Evolutionary conservation across 1,140 invertebrate genomes (phyloP), one percentile per base, ranked within the genome.

Genomic region (Camponotus floridanus): DNA sequence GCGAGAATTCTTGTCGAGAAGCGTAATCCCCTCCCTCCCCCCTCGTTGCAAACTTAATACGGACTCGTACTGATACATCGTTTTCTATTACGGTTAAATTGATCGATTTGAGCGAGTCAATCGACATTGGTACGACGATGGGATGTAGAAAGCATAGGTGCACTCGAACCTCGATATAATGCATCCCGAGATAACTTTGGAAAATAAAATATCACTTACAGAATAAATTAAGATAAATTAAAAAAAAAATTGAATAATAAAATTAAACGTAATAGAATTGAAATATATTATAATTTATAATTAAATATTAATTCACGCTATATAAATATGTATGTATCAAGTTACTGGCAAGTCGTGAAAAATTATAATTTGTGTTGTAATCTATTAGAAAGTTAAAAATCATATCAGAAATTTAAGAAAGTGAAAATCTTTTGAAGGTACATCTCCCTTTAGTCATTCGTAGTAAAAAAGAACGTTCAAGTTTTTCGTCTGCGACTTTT

Each of bases 101-200:
- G 36, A 71, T 73, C 39, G 39, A 45, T 67, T 74, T 73, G 13
- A 42, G 11, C 36, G 42, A 78, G 42, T 42, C 51, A 8, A 13
- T 80, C 67, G 67, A 68, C 31, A 51, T 68, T 31, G 15, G 11
- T 13, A 48, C 39, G 68, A 83, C 48, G 26, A 73, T 6, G 26
- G 55, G 55, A 83, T 74, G 55, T 73, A 73, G 13, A 73, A 62
- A 73, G 51, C 67, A 42, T 73, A 33, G 39, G n/a, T 9, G 15
- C 13, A 67, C 55, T 74, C 79, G 79, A 74, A 62, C 67, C 78
- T 70, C 36, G 36, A 70, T 57, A 80, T 80, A 80, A 80, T 70
- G 48, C 42, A 26, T 6, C 18, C 31, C n/a, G 21, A 78, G 11
- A 65, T 78, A 65, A 31, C 13, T 48, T 21, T 7, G 31, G n/a